Evolutionary conservation across 1,140 invertebrate species (phyloP).

Genomic region (Apis laboriosa): DNA sequence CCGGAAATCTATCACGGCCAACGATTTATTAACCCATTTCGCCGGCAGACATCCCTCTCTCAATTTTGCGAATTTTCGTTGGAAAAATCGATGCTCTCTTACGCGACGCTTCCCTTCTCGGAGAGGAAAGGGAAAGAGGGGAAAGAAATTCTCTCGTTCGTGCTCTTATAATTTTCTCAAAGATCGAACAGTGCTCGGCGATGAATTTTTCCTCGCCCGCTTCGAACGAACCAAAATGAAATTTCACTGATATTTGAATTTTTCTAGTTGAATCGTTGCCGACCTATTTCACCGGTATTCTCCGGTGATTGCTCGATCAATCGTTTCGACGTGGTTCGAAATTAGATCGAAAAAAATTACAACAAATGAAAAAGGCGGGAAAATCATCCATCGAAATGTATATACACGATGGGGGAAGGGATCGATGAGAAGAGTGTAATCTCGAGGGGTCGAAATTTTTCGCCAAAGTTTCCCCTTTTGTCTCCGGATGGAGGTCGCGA

Average conservation of each 20-base stretch:
- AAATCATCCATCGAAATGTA: neutral
- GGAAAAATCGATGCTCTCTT: constrained; percentile 32
- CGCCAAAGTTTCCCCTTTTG: constrained; percentile 12
- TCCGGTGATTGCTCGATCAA: neutral
- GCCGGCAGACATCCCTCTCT: constrained; percentile 38
- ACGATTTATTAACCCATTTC: constrained; percentile 67
- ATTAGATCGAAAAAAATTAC: no score
- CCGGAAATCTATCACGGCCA: constrained; percentile 35
- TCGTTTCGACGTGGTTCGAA: neutral
- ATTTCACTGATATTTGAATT: neutral
- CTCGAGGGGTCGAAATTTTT: constrained; percentile 14
- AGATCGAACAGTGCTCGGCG: neutral
- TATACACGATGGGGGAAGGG: neutral
- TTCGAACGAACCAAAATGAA: neutral
- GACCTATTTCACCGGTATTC: no score
- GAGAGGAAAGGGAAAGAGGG: neutral
- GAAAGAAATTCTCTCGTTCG: neutral
- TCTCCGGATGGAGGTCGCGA: neutral
- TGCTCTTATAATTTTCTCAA: constrained; percentile 24
- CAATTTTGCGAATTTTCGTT: constrained; percentile 48
- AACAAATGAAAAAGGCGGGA: no score
- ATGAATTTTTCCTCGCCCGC: neutral
- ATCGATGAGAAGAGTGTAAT: neutral
- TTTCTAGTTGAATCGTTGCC: neutral
- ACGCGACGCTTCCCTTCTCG: neutral